Percentiles rank a stretch among this genome's conserved stretches.
phyloP scores from a whole-genome alignment of 92 coral and sea anemone species.

The Porites evermanni region DNA sequence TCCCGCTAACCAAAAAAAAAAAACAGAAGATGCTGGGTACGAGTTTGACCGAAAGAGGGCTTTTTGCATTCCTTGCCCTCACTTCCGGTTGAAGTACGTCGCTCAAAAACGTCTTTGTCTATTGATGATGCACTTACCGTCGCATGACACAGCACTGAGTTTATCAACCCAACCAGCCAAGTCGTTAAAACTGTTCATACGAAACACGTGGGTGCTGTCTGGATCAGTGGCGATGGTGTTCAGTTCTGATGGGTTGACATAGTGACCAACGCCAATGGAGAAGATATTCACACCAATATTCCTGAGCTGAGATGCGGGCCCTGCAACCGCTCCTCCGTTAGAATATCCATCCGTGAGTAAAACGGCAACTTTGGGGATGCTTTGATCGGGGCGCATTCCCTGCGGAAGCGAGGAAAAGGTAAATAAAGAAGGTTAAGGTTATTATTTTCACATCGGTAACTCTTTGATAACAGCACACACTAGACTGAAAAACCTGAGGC shows the following conservation, averaged over 20 bases:
- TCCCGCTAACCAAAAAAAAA: too few relatives aligned
- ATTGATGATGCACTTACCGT: conserved; percentile 56
- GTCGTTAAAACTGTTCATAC: conserved; percentile 73
- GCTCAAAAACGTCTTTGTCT: neutral
- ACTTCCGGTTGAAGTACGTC: neutral
- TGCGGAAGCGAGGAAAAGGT: neutral
- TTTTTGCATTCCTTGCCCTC: neutral
- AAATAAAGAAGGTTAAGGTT: too few relatives aligned
- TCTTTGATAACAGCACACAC: too few relatives aligned
- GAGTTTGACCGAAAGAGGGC: neutral
- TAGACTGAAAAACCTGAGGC: too few relatives aligned
- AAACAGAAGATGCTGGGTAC: too few relatives aligned
- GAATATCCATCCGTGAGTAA: conserved; percentile 90
- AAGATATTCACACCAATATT: conserved; percentile 82
- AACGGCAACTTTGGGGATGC: conserved; percentile 88
- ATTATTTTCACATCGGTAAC: too few relatives aligned
- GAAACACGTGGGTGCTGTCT: conserved; percentile 83
- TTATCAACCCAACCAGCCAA: conserved; percentile 89
- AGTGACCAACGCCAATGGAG: conserved; percentile 83
- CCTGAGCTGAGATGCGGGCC: conserved; percentile 65
- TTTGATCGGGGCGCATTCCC: conserved; percentile 92
- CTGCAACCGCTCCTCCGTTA: conserved; percentile 43
- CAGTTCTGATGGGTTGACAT: conserved; percentile 56
- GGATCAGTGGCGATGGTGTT: conserved; percentile 89
- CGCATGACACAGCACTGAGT: conserved; percentile 95